phyloP scores from a whole-genome alignment of 2,113 vertebrate species.

The Bostrychus sinensis region DNA sequence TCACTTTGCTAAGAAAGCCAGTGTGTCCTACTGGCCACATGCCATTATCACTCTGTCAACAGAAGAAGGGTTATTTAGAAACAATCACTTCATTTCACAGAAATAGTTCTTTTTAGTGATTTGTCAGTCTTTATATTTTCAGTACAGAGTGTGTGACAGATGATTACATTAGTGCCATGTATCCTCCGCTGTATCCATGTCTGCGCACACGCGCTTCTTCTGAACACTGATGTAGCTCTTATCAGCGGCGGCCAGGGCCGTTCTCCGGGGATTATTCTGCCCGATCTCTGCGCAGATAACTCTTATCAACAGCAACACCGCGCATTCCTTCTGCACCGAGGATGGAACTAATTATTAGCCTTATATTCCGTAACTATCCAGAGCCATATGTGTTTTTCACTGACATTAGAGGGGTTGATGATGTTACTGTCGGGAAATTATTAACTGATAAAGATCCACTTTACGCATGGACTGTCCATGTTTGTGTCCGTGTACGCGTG shows the following conservation, averaged over 20 bases:
- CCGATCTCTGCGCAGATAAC: constrained; percentile 9
- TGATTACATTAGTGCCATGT: constrained; percentile 6
- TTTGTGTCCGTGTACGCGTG: constrained; percentile 29
- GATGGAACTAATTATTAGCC: constrained; percentile 6
- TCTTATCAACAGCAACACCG: constrained; percentile 8
- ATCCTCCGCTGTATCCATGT: constrained; percentile 7
- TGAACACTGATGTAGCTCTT: constrained; percentile 4
- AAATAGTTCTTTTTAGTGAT: no score
- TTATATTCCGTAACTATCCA: constrained; percentile 4
- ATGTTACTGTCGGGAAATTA: neutral
- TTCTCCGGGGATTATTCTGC: constrained; percentile 6
- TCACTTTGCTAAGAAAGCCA: no score
- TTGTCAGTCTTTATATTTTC: no score
- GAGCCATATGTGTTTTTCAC: neutral
- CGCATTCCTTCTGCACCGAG: constrained; percentile 8
- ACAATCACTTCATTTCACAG: no score
- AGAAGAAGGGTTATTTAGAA: no score
- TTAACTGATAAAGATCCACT: neutral
- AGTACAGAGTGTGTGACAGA: neutral
- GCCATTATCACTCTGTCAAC: no score
- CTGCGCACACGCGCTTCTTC: constrained; percentile 1
- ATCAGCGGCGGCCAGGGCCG: constrained; percentile 7
- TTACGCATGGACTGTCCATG: constrained; percentile 1
- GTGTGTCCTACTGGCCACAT: no score
- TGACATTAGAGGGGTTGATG: neutral